Base-by-base conservation (phyloP, 1,140 invertebrate species). In the Bombus ignitus region DNA sequence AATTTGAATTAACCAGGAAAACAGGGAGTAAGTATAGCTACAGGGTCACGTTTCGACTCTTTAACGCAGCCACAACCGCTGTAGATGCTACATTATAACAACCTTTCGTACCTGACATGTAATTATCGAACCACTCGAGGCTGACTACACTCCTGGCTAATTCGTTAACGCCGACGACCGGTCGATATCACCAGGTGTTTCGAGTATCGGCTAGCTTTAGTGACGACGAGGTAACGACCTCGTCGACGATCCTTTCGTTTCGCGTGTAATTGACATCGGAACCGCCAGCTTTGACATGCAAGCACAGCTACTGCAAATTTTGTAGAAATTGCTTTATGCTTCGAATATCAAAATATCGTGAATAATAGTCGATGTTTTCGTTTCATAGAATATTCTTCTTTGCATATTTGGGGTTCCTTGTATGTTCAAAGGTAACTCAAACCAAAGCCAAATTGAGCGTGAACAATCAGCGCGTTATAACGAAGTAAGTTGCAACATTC, bases 91-190 rank as follows among this genome's bases (percentile, higher is more conserved):
- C 62, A 71, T 84, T 89, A 83, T 77, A 89, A 89, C 87, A 62
- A 90, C 76, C 76, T 81, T 86, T 89, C 88, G 81, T 42, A 32
- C 62, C 70, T 87, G 88, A 90, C 88, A 44, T 87, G 80, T 84
- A 89, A 90, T 90, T 90, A 90, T 89, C 88, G 37, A 71, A 71
- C 42, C 78, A 81, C 74, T 72, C 47, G n/a, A 59, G 32, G n/a
- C 57, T 74, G 47, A 80, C 57, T 59, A 42, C 57, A 39, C 68
- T 72, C n/a, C n/a, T 57, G 74, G 83, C 79, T 83, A 85, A 83
- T 83, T 83, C 80, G 76, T 74, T 77, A 73, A 62, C 53, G 47
- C 22, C 32, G 22, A 28, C 37, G 39, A 70, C 70, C 68, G 87
- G 57, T 88, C 86, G 59, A 85, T 74, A 80, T 39, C 35, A 44